Base-by-base conservation (phyloP, 2,888 invertebrate species). In the Suillia variegata region DNA sequence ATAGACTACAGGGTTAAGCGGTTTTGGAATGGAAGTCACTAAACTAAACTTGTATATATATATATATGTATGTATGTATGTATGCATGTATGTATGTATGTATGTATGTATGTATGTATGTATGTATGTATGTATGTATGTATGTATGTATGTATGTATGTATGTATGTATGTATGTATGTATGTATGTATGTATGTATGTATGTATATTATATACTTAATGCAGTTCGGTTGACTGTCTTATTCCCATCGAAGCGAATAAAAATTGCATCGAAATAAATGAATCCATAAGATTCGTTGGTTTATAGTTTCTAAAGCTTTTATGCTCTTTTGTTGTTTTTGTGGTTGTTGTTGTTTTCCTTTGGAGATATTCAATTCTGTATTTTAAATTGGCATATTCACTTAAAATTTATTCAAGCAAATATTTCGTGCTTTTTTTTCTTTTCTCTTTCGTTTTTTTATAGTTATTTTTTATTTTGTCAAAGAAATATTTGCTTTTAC, bases 331-430 rank as follows among this genome's bases (percentile, higher is more conserved):
- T n/a, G n/a, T n/a, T n/a, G n/a, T n/a, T n/a, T n/a, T n/a, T n/a
- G n/a, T n/a, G n/a, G n/a, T n/a, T n/a, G n/a, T n/a, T n/a, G n/a
- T n/a, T n/a, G n/a, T n/a, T n/a, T n/a, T n/a, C n/a, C n/a, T n/a
- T n/a, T n/a, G n/a, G n/a, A n/a, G n/a, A n/a, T n/a, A n/a, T n/a
- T n/a, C 12, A 31, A 12, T 31, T 12, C 6, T 12, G 12, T 8
- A 31, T 31, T 31, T 8, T 5, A 45, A 45, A 45, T 45, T 45
- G 45, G 45, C 45, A 45, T 45, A 18, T 45, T 13, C 45, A 50
- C 18, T 50, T 50, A 50, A 50, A n/a, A 12, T 50, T 24, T 31
- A 50, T 50, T 50, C 31, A 50, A 50, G 4, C 31, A 50, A 31
- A 50, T 15, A 15, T 50, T 24, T 22, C 18, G 5, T 18, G n/a